Conservation (phyloP, 2,797 vertebrate species). For the Balearica regulorum region DNA sequence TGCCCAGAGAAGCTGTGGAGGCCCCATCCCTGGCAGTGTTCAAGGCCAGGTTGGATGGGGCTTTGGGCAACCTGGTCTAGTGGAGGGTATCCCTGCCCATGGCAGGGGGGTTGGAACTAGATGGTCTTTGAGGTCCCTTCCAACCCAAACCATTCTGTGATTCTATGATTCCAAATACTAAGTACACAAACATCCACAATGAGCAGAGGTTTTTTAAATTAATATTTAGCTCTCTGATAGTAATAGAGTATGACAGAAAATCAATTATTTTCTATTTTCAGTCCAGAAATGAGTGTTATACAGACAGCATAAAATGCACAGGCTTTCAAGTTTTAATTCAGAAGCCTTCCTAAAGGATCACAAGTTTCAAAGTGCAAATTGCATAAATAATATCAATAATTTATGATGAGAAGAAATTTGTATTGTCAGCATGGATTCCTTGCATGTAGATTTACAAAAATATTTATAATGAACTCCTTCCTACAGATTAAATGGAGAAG, state of each 20-base stretch:
- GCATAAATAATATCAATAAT: background rate
- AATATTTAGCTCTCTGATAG: background rate
- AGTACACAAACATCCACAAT: background rate
- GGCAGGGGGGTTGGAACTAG: too few relatives aligned
- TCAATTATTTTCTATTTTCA: constrained; percentile 43
- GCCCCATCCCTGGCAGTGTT: too few relatives aligned
- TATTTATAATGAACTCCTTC: background rate
- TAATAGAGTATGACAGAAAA: constrained; percentile 50
- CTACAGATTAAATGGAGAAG: background rate
- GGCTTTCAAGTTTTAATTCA: constrained; percentile 40
- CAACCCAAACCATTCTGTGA: too few relatives aligned
- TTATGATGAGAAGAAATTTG: background rate
- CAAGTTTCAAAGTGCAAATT: background rate
- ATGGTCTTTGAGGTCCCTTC: too few relatives aligned
- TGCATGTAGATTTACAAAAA: background rate
- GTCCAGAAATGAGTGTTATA: constrained; percentile 11
- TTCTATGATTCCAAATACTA: background rate
- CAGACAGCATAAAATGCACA: background rate
- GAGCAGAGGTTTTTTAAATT: background rate
- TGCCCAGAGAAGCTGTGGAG: too few relatives aligned
- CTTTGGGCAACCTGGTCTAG: too few relatives aligned
- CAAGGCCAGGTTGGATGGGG: too few relatives aligned
- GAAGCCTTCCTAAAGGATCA: background rate
- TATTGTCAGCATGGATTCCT: background rate
- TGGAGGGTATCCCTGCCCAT: too few relatives aligned